Base-by-base conservation (phyloP, 2,797 vertebrate species). In the Acipenser transmontanus region DNA sequence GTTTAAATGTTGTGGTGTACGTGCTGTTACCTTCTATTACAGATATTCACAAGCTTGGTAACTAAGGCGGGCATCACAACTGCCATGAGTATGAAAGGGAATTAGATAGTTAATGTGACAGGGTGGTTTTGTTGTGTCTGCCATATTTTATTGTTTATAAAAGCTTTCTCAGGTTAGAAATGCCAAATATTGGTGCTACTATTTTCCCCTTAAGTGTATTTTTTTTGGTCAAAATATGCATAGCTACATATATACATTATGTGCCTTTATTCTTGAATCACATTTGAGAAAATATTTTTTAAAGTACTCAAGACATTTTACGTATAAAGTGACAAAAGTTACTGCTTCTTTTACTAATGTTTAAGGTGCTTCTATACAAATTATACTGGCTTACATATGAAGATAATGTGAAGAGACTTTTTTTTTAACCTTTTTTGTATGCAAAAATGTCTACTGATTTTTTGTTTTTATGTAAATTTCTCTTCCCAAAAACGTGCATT, bases 161-260 rank as follows among this genome's bases (percentile, higher is more conserved):
- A 83, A 83, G 70, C 71, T 79, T 93, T 95, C 96, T 98, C 95
- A 96, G 95, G 95, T 95, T 90, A 89, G 91, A 90, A 83, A 93
- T 91, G 83, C 84, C 80, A 80, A 69, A 86, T 83, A 91, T 82
- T 92, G 96, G 97, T 99, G 96, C 96, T 99, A 95, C 85, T 84
- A 83, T 69, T 74, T 74, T 76, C 62, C 66, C 77, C 75, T 72
- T 70, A 64, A 69, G 2, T 34, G 34, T 17, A 17, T 11, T 5
- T 49, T 49, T 70, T 74, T 81, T 66, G 71, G 68, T 73, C 67
- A 52, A 65, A 75, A 72, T 68, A 78, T 81, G 73, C 72, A 70
- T 85, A 80, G 75, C 78, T 80, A 77, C 75, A 7, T 84, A 82
- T 80, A 72, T 82, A 85, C 78, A 80, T 79, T 72, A 78, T 80